Evolutionary conservation across 64 coral and sea anemone species (phyloP).

Genomic region (Montipora sp.): DNA sequence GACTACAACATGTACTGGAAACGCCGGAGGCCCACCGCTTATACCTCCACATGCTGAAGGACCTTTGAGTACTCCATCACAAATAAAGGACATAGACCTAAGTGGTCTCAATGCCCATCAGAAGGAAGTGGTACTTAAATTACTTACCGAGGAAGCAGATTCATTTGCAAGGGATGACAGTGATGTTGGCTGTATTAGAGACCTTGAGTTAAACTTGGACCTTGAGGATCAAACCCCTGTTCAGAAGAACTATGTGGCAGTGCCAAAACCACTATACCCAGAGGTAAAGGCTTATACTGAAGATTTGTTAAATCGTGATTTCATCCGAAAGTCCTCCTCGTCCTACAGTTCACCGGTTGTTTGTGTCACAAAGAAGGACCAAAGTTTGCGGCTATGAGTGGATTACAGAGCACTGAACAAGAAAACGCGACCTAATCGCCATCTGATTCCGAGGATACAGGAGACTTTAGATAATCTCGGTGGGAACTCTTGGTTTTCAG

Average conservation of each 20-base stretch:
- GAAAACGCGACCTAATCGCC: constrained; percentile 56
- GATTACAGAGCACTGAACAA: constrained; percentile 63
- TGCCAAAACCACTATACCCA: constrained; percentile 76
- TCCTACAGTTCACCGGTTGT: constrained; percentile 80
- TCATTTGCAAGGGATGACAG: constrained; percentile 58
- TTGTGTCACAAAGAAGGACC: constrained; percentile 74
- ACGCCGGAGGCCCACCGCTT: too few species aligned
- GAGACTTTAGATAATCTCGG: constrained; percentile 68
- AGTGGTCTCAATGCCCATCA: too few species aligned
- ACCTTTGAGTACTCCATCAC: too few species aligned
- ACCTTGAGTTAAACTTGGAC: constrained; percentile 65
- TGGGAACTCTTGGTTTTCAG: constrained; percentile 59
- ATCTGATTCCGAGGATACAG: constrained; percentile 64
- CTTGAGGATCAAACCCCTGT: constrained; percentile 58
- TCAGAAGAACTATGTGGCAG: constrained; percentile 65
- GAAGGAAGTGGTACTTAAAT: too few species aligned
- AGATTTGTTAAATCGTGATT: constrained; percentile 65
- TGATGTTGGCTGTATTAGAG: constrained; percentile 65
- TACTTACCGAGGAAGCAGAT: too few species aligned
- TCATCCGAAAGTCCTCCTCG: constrained; percentile 65
- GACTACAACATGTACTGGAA: neutral
- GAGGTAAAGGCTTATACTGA: constrained; percentile 62
- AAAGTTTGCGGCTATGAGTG: constrained; percentile 59
- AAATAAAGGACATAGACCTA: too few species aligned
- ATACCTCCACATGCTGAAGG: too few species aligned